Base-by-base conservation (phyloP, 2,888 invertebrate genomes). In the Amblyjoppa proteus region DNA sequence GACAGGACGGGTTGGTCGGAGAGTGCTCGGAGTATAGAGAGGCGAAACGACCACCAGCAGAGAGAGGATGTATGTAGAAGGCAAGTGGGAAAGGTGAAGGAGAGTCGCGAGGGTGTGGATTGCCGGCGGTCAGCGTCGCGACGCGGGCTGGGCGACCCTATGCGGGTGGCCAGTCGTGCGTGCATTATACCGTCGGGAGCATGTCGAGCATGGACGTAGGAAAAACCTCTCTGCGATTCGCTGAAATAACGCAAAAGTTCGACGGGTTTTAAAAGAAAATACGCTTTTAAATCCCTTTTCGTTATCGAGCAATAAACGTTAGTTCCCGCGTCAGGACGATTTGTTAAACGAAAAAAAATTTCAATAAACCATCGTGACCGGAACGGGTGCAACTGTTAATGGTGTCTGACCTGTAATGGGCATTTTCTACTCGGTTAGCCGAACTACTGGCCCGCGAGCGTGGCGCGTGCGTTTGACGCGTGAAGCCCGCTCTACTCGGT, bases 51-150 rank as follows among this genome's bases (percentile, higher is more conserved):
- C 13, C 45, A 16, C 45, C 45, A 7, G 70, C 45, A 81, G 51
- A 68, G 71, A 61, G 56, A 28, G 66, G 38, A 38, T 25, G 41
- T 61, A 61, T 3, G 28, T 64, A 13, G 61, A 64, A 53, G 41
- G 77, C 38, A 16, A 71, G 51, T 76, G 81, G 71, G 81, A 80
- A 87, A 85, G 81, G 87, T 84, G 82, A 85, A 83, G 83, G 86
- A 77, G 84, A 85, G 49, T 16, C 28, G 84, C 80, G 88, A 80
- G 86, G 85, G 87, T 83, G 79, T 77, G 83, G 85, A 85, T 83
- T 80, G 53, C 83, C 81, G 85, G 88, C 89, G 92, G 92, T 92
- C 92, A 92, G 92, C 92, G 90, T 91, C 89, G 91, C 89, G 91
- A 91, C 90, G 45, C 45, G 45, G 89, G 87, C 87, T 86, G 78